Evolutionary conservation across 2,797 vertebrate genomes (phyloP).

Genomic region (Eremophila alpestris): DNA sequence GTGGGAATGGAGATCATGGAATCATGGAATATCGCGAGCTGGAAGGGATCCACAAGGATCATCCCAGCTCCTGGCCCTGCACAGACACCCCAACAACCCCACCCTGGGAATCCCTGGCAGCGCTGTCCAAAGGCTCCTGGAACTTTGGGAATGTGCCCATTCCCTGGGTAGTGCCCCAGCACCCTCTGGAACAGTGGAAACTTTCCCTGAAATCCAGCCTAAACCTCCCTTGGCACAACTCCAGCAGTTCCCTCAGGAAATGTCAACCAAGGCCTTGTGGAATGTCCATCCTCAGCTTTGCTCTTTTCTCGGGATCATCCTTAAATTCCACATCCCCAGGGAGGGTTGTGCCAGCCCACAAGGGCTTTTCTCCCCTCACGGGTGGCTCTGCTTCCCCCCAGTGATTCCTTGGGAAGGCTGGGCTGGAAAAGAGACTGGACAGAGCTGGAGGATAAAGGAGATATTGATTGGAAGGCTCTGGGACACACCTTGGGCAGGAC

Average conservation of each 20-base stretch:
- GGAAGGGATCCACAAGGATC: neutral
- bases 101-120: no score
- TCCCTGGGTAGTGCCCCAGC: neutral
- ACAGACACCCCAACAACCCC: neutral
- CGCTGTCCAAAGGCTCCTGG: accelerated
- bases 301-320: accelerated
- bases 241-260: accelerated
- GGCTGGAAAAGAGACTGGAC: neutral
- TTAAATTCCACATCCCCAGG: accelerated
- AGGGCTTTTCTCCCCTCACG: accelerated
- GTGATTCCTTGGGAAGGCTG: neutral
- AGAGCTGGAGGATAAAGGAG: no score
- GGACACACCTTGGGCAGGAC: neutral
- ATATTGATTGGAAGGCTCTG: no score
- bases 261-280: neutral
- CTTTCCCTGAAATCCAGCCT: neutral
- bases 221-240: neutral
- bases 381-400: accelerated
- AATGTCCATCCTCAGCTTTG: neutral
- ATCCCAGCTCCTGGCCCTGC: neutral
- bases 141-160: neutral
- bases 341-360: accelerated
- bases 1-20: neutral
- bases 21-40: neutral
- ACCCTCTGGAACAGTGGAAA: neutral